Evolutionary conservation across 2,797 vertebrate species (phyloP).

Genomic region (Acanthornis magna): DNA sequence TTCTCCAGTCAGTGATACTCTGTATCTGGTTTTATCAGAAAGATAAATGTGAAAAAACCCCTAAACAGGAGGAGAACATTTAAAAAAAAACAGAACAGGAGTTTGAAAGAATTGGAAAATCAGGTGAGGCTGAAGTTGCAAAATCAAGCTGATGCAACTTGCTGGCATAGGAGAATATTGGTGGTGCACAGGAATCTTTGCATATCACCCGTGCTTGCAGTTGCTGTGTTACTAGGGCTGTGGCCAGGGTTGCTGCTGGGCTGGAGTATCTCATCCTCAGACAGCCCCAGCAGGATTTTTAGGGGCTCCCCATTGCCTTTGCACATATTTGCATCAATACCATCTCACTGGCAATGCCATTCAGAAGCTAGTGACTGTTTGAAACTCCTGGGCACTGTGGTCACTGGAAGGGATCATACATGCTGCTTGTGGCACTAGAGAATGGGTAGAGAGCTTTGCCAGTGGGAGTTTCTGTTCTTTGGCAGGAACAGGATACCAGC

Average conservation of each 20-base stretch:
- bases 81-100: not conserved
- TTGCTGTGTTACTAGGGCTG: not conserved
- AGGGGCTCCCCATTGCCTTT: not conserved
- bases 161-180: not conserved
- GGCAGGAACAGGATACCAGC: not conserved
- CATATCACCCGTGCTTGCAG: not conserved
- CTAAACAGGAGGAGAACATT: not conserved
- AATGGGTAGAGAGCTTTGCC: not conserved
- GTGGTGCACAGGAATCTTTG: not conserved
- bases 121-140: not conserved
- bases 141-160: not conserved
- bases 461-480: not conserved
- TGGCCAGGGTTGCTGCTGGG: not conserved
- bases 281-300: not conserved
- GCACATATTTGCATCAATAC: not conserved
- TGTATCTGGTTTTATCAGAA: not conserved
- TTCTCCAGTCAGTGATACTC: not conserved
- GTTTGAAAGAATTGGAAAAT: not conserved
- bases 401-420: not conserved
- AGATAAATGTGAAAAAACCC: not conserved
- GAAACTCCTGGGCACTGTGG: not conserved
- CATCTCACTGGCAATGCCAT: not conserved
- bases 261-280: not conserved
- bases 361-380: not conserved
- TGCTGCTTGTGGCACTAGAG: not conserved